Percentiles rank a stretch among this genome's conserved stretches.
phyloP scores from a whole-genome alignment of 2,797 vertebrate species.

The Distichodus sexfasciatus region DNA sequence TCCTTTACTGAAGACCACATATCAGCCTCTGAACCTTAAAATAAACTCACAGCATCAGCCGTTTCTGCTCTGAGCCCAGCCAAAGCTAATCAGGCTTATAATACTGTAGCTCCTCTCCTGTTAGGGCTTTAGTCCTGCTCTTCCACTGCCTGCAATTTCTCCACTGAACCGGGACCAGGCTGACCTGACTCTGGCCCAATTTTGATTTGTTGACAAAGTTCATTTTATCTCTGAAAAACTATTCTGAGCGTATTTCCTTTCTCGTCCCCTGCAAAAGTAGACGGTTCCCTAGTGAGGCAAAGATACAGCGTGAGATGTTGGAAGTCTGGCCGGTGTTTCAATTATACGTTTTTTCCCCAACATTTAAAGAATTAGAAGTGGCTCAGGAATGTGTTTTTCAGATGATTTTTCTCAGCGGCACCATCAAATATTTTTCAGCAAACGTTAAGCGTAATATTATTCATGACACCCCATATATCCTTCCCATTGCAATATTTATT shows the following conservation, averaged over 20 bases:
- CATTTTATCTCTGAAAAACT: neutral
- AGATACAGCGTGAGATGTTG: constrained; percentile 41
- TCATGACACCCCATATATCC: constrained; percentile 60
- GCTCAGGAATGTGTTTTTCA: constrained; percentile 60
- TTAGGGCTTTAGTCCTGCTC: neutral
- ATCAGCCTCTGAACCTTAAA: constrained; percentile 9
- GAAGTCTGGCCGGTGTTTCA: constrained; percentile 54
- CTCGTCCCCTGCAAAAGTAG: constrained; percentile 40
- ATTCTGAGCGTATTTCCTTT: neutral
- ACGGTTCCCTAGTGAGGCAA: constrained; percentile 62
- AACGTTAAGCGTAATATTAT: constrained; percentile 68
- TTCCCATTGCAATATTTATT: constrained; percentile 60
- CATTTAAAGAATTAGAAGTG: constrained; percentile 50
- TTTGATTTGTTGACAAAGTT: neutral
- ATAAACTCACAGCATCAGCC: neutral
- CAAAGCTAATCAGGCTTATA: constrained; percentile 20
- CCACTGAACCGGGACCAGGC: neutral
- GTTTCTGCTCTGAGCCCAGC: neutral
- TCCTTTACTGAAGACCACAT: constrained; percentile 9
- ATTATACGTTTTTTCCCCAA: constrained; percentile 62
- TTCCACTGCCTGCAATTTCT: neutral
- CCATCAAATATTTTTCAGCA: constrained; percentile 56
- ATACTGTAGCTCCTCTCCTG: constrained; percentile 21
- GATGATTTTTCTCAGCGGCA: constrained; percentile 54
- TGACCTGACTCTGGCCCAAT: neutral